Evolutionary conservation across 2,113 vertebrate species (phyloP).

Genomic region (Ia io): DNA sequence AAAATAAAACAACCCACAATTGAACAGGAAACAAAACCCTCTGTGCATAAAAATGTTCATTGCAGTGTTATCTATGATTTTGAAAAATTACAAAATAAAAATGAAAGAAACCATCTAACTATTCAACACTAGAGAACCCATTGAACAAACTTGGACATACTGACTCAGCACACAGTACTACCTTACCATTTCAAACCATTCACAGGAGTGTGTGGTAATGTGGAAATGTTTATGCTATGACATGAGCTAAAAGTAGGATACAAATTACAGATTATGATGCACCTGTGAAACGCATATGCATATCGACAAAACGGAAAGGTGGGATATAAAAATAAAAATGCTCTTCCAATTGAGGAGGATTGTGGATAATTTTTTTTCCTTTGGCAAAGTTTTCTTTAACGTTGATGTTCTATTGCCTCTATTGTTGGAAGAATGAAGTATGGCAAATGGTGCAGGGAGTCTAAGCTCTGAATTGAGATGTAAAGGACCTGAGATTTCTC

Average conservation of each 20-base stretch:
- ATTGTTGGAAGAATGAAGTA: not conserved
- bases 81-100: constrained; percentile 12
- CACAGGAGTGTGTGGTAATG: not conserved
- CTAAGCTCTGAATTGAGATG: not conserved
- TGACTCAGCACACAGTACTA: not conserved
- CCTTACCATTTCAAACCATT: not conserved
- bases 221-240: not conserved
- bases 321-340: not conserved
- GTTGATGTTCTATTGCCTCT: not conserved
- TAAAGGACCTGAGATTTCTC: not conserved
- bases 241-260: not conserved
- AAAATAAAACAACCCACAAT: not conserved
- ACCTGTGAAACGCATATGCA: not conserved
- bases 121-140: not conserved
- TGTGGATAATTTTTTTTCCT: not conserved
- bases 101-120: not conserved
- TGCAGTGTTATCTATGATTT: not conserved
- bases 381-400: not conserved
- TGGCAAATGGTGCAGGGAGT: not conserved
- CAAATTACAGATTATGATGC: not conserved
- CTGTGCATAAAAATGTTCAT: not conserved
- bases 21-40: not conserved
- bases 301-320: not conserved
- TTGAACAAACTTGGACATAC: not conserved
- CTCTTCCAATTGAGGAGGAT: not conserved